Evolutionary conservation across 2,113 vertebrate genomes (phyloP).

Genomic region (Cercocebus atys): DNA sequence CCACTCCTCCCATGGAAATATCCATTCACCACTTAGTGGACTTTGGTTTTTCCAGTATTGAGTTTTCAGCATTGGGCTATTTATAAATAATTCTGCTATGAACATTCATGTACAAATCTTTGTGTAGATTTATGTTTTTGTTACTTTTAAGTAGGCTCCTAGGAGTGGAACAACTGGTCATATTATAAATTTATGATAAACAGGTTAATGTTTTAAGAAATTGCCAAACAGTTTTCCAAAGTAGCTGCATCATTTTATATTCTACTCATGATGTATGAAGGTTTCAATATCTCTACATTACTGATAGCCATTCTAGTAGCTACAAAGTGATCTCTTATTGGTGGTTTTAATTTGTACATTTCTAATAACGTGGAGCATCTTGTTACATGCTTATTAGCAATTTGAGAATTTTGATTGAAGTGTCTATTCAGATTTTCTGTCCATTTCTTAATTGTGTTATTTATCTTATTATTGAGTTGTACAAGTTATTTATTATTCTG

Average conservation of each 20-base stretch:
- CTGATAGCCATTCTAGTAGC: not conserved
- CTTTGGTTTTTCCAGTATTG: not conserved
- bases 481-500: not conserved
- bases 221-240: not conserved
- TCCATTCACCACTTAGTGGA: not conserved
- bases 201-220: not conserved
- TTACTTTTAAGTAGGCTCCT: not conserved
- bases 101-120: not conserved
- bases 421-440: not conserved
- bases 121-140: not conserved
- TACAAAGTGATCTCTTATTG: not conserved
- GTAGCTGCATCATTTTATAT: not conserved
- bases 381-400: not conserved
- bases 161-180: not conserved
- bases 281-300: not conserved
- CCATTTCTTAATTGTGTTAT: not conserved
- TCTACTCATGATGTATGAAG: not conserved
- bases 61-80: not conserved
- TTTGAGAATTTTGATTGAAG: not conserved
- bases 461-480: not conserved
- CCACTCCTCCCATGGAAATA: not conserved
- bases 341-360: not conserved
- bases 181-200: not conserved
- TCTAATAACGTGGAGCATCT: not conserved
- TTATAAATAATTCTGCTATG: not conserved